Base-by-base conservation (phyloP, 2,888 invertebrate genomes). In the Selenia dentaria region DNA sequence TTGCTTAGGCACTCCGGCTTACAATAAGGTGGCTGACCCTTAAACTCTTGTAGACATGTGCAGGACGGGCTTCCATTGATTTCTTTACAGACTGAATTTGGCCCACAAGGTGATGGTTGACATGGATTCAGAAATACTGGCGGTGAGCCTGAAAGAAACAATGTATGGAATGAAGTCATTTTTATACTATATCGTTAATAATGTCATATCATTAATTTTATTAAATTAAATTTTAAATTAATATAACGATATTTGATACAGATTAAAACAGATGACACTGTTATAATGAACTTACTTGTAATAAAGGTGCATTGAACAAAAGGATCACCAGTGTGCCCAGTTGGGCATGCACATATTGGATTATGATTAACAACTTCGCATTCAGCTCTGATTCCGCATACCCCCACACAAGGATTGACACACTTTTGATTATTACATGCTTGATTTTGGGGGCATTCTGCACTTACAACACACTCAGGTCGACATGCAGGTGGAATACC, bases 1-100 rank as follows among this genome's bases (percentile, higher is more conserved):
- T 95, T 96, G 58, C 94, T 94, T 25, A 94, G 90, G 78, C 96
- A 97, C 83, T 96, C 96, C 0, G 96, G 96, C 56, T 93, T 92
- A 64, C 96, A 96, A 62, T 94, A 94, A 0, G 96, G 96, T 29
- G 96, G 95, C 41, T 93, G 88, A 35, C 96, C 95, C 45, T 91
- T 91, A 62, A 92, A 95, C 64, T 93, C 93, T 26, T 93, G 92
- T 49, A 94, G 79, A 66, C 96, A 96, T 13, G 93, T 94, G 67
- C 96, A 96, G 0, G 95, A 94, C 0, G 95, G 95, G 22, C 92
- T 92, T 48, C 93, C 93, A 51, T 94, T 94, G 9, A 92, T 79
- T 50, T 93, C 92, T 70, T 92, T 92, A 65, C 96, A 96, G 70
- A 95, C 92, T 1, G 96, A 92, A 69, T 95, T 95, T 0, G 95